phyloP scores from a whole-genome alignment of 1,140 invertebrate species.

The Drosophila malerkotliana region DNA sequence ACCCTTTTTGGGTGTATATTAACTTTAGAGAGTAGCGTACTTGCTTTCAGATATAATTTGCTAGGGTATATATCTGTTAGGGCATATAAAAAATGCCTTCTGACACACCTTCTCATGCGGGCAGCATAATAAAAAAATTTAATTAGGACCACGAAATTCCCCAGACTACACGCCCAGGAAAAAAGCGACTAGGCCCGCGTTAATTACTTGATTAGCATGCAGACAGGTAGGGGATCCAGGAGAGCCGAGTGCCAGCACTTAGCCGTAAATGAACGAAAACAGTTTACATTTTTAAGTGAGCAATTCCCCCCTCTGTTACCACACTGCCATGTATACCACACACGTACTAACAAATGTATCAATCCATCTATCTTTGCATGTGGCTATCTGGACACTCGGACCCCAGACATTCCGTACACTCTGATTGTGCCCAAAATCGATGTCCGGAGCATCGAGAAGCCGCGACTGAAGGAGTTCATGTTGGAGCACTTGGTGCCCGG shows the following conservation, averaged over 20 bases:
- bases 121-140: constrained; percentile 32
- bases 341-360: neutral
- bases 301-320: constrained; percentile 31
- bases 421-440: constrained; percentile 86
- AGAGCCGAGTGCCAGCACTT: constrained; percentile 14
- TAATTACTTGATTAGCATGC: constrained; percentile 63
- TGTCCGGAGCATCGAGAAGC: constrained; percentile 84
- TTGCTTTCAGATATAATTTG: neutral
- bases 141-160: constrained; percentile 23
- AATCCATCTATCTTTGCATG: constrained; percentile 16
- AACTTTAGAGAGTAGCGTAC: no score
- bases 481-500: constrained; percentile 86
- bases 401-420: constrained; percentile 86
- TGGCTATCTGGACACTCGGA: constrained; percentile 8
- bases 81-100: constrained; percentile 4
- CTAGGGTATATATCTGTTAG: neutral
- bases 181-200: constrained; percentile 21
- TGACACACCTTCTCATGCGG: constrained; percentile 26
- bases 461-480: constrained; percentile 85
- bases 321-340: neutral
- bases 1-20: no score
- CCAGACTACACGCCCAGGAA: constrained; percentile 21
- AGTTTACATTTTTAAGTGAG: constrained; percentile 62
- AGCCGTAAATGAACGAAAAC: constrained; percentile 53
- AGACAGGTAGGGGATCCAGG: constrained; percentile 36